Percentiles rank a stretch among this genome's conserved stretches.
phyloP scores from a whole-genome alignment of 2,888 invertebrate species.

The Polietes domitor region DNA sequence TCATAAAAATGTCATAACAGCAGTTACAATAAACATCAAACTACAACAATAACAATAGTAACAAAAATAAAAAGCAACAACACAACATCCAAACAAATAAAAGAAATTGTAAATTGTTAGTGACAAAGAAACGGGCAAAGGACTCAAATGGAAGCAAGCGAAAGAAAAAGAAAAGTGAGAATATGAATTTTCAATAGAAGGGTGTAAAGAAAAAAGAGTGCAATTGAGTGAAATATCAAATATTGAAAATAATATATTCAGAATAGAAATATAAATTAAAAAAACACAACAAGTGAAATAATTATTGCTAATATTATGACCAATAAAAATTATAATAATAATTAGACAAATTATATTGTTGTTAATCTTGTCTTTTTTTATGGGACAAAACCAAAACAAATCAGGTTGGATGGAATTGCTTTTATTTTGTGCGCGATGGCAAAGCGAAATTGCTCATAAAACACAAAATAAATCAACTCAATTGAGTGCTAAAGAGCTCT shows the following conservation, averaged over 20 bases:
- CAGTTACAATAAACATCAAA: conserved; percentile 69
- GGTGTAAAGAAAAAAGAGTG: conserved; percentile 9
- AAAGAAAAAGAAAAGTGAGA: not conserved
- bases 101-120: not conserved
- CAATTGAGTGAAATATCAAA: conserved; percentile 7
- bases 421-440: not conserved
- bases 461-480: conserved; percentile 64
- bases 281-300: not conserved
- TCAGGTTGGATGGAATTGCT: not conserved
- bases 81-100: conserved; percentile 53
- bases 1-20: conserved; percentile 78
- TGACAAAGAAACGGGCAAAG: not conserved
- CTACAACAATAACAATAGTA: conserved; percentile 62
- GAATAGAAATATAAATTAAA: not conserved
- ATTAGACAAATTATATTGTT: not conserved
- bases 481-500: conserved; percentile 59
- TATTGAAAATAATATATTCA: not conserved
- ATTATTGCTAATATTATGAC: not conserved
- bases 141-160: not conserved
- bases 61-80: conserved; percentile 57
- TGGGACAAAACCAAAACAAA: not conserved
- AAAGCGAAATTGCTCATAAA: conserved; percentile 40
- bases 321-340: not conserved
- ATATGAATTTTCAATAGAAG: not conserved
- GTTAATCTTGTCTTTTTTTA: not conserved